Percentiles rank a stretch among this genome's conserved stretches.
phyloP scores from a whole-genome alignment of 2,888 invertebrate genomes.

The Pimpla rufipes region DNA sequence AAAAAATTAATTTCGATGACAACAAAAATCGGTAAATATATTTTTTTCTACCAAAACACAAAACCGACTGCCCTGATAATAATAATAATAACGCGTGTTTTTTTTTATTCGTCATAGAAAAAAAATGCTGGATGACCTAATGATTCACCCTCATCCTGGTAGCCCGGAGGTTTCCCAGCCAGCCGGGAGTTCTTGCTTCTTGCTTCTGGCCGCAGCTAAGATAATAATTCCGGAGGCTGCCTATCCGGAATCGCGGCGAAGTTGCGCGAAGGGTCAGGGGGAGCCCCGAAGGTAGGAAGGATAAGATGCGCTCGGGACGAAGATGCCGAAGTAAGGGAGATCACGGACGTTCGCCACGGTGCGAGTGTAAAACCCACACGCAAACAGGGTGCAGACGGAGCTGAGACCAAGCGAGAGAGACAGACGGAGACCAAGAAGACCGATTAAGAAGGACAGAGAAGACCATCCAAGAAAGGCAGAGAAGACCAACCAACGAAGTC shows the following conservation, averaged over 20 bases:
- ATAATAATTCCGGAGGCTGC: conserved; percentile 40
- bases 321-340: conserved; percentile 35
- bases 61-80: no score
- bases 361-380: conserved; percentile 25
- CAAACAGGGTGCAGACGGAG: no score
- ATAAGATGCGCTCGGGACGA: conserved; percentile 17
- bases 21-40: not conserved
- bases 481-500: no score
- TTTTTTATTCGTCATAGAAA: no score
- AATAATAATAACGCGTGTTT: no score
- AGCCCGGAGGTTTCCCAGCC: no score
- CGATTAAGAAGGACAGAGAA: no score
- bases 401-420: no score
- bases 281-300: not conserved
- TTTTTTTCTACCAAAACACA: not conserved
- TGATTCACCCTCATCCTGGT: no score
- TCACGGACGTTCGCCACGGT: conserved; percentile 10
- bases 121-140: no score
- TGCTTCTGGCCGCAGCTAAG: conserved; percentile 43
- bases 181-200: not conserved
- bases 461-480: no score
- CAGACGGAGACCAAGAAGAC: no score
- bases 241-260: conserved; percentile 23
- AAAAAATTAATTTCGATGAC: not conserved
- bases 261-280: conserved; percentile 32